Percentiles rank a stretch among this genome's conserved stretches.
These are phyloP conservation scores for Argentina silus DNA, from an alignment of 2,797 vertebrate genomes.

Conservation along the genomic window DNA sequence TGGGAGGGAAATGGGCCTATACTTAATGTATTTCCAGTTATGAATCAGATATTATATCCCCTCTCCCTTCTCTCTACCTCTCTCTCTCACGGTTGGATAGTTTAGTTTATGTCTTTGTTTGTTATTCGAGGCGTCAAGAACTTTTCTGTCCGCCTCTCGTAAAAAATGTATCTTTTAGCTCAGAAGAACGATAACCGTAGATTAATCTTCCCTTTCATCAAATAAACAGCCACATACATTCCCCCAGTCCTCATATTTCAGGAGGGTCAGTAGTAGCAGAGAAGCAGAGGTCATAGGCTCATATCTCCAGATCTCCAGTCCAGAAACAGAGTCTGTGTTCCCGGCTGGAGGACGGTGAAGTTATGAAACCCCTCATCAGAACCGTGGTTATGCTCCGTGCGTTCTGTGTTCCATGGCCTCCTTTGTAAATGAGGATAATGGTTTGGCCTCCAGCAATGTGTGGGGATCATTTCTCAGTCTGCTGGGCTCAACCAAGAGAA, in stretches of 20 bases:
- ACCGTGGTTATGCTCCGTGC: background rate
- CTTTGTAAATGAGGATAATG: slow-evolving; percentile 2
- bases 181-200: background rate
- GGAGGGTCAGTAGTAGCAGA: background rate
- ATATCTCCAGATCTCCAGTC: no score
- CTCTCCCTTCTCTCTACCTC: slow-evolving; percentile 7
- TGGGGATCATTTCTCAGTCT: slow-evolving; percentile 10
- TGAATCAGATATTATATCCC: slow-evolving; percentile 12
- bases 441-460: slow-evolving; percentile 3
- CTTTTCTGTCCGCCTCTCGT: background rate
- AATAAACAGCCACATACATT: background rate
- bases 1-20: slow-evolving; percentile 37
- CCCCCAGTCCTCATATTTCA: background rate
- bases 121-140: background rate
- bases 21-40: slow-evolving; percentile 42
- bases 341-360: background rate
- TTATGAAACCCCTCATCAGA: slow-evolving; percentile 3
- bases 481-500: background rate
- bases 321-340: no score
- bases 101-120: background rate
- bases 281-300: background rate
- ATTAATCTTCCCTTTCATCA: background rate
- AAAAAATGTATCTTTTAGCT: background rate
- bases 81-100: background rate
- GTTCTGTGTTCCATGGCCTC: background rate